phyloP scores from a whole-genome alignment of 2,888 invertebrate species.

The Steinernema hermaphroditum region DNA sequence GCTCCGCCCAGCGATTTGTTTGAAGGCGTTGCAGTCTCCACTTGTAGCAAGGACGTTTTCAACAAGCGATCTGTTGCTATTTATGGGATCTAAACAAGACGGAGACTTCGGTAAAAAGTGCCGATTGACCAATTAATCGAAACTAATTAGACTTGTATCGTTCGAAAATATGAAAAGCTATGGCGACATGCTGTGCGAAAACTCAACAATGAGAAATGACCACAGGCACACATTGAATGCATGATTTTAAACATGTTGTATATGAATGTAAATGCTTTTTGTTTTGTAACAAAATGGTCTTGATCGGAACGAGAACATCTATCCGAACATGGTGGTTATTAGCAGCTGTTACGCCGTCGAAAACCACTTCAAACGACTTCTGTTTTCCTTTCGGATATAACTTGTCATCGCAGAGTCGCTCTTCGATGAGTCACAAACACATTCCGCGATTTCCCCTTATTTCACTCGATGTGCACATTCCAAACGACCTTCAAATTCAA shows the following conservation, averaged over 20 bases:
- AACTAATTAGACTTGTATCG: neutral
- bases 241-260: too few relatives aligned
- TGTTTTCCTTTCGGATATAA: too few relatives aligned
- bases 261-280: too few relatives aligned
- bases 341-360: too few relatives aligned
- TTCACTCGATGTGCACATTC: conserved; percentile 16
- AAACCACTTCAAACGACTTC: too few relatives aligned
- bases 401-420: too few relatives aligned
- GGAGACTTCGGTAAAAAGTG: neutral
- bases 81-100: neutral
- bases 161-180: neutral
- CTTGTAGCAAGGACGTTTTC: conserved; percentile 22
- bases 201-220: too few relatives aligned
- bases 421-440: conserved; percentile 6
- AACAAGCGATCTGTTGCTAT: conserved; percentile 25
- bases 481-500: conserved; percentile 14
- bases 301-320: too few relatives aligned
- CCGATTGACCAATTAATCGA: neutral
- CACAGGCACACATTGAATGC: too few relatives aligned
- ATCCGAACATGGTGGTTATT: too few relatives aligned
- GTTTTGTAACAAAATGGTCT: too few relatives aligned
- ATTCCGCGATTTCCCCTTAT: conserved; percentile 24
- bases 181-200: too few relatives aligned
- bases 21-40: conserved; percentile 18
- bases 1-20: neutral